phyloP scores from a whole-genome alignment of 23 tunicate species.

The Trididemnum nubilum region DNA sequence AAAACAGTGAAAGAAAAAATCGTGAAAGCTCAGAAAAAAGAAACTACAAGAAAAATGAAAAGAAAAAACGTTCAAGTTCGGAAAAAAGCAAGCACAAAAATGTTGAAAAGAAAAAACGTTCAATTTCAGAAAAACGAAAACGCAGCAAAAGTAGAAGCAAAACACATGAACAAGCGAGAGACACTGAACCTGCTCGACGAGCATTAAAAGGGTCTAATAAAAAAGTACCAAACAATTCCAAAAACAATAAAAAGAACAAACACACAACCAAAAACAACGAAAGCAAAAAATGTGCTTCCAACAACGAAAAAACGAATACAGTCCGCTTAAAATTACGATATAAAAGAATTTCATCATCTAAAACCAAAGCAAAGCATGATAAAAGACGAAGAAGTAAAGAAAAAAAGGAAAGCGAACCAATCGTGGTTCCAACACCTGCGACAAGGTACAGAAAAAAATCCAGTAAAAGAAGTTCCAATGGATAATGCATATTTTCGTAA shows the following conservation, averaged over 20 bases:
- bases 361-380: not conserved
- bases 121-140: not conserved
- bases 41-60: not conserved
- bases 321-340: not conserved
- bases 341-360: conserved; percentile 2
- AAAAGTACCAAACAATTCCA: not conserved
- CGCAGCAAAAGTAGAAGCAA: not conserved
- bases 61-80: not conserved
- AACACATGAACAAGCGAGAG: not conserved
- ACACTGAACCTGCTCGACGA: not conserved
- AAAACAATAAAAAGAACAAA: not conserved
- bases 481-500: not conserved
- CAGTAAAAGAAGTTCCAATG: not conserved
- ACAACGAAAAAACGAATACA: not conserved
- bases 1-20: not conserved
- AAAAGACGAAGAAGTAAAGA: not conserved
- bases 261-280: not conserved
- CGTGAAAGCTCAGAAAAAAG: not conserved
- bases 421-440: not conserved
- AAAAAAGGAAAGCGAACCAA: not conserved
- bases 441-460: conserved; percentile 27
- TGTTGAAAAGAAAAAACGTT: not conserved
- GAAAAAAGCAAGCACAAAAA: not conserved
- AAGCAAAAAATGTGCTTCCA: not conserved
- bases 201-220: not conserved